Percentiles rank a stretch among this genome's conserved stretches.
phyloP scores from a whole-genome alignment of 1,140 invertebrate species.

The Neodiprion lecontei region DNA sequence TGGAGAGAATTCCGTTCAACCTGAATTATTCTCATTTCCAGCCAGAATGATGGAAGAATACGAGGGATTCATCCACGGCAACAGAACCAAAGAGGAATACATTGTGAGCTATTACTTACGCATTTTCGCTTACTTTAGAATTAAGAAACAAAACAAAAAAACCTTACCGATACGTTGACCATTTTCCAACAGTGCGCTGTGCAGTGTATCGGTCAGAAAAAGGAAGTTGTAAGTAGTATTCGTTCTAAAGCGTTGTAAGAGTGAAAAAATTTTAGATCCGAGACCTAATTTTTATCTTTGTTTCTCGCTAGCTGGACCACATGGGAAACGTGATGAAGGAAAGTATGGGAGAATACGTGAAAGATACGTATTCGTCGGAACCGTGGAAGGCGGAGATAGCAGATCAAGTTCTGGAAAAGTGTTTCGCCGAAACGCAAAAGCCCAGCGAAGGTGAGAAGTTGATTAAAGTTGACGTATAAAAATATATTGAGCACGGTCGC shows the following conservation, averaged over 20 bases:
- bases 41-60: conserved; percentile 4
- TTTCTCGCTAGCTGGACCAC: background rate
- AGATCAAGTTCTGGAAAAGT: background rate
- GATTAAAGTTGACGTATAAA: too few species aligned
- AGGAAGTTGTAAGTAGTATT: background rate
- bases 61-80: background rate
- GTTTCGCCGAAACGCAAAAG: background rate
- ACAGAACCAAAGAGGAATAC: background rate
- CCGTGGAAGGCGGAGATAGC: background rate
- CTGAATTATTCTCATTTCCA: background rate
- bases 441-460: background rate
- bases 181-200: background rate
- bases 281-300: background rate
- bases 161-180: too few species aligned
- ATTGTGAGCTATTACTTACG: background rate
- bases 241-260: too few species aligned
- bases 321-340: background rate
- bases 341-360: background rate
- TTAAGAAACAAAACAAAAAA: too few species aligned
- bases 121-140: too few species aligned
- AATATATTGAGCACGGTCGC: too few species aligned
- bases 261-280: too few species aligned
- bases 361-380: background rate
- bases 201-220: background rate
- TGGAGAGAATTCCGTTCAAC: too few species aligned